Percentiles rank a stretch among this genome's conserved stretches.
Evolutionary conservation across 2,797 vertebrate species (phyloP).

Genomic region (Macropus fuliginosus): DNA sequence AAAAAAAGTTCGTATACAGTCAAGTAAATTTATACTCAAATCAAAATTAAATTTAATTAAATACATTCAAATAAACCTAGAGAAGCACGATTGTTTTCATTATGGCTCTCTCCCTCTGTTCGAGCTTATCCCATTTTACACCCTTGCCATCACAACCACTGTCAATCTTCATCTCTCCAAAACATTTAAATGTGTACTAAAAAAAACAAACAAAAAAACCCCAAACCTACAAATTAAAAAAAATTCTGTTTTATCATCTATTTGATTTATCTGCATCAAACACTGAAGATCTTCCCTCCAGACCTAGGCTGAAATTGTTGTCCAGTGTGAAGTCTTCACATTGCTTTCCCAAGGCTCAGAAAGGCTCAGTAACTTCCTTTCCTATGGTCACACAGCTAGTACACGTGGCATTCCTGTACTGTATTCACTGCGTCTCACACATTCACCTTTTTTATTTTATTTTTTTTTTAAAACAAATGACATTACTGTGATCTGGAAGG

Average conservation of each 20-base stretch:
- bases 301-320: not conserved
- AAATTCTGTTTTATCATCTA: too few species aligned
- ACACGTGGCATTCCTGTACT: not conserved
- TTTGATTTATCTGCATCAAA: not conserved
- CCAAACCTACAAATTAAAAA: not conserved
- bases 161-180: not conserved
- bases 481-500: not conserved
- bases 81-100: not conserved
- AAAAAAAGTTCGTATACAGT: constrained; percentile 9
- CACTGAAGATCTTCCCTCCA: not conserved
- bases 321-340: not conserved
- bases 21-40: not conserved
- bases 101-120: not conserved
- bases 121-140: not conserved
- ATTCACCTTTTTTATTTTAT: not conserved
- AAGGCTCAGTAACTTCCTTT: not conserved
- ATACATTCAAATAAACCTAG: not conserved
- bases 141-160: not conserved
- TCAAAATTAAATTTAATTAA: not conserved
- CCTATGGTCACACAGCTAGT: not conserved
- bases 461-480: not conserved
- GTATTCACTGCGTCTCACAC: not conserved
- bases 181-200: not conserved
- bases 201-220: not conserved
- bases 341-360: not conserved